These are phyloP conservation scores for Heterotis niloticus DNA, from an alignment of 2,113 vertebrate species.

Conservation along the genomic window DNA sequence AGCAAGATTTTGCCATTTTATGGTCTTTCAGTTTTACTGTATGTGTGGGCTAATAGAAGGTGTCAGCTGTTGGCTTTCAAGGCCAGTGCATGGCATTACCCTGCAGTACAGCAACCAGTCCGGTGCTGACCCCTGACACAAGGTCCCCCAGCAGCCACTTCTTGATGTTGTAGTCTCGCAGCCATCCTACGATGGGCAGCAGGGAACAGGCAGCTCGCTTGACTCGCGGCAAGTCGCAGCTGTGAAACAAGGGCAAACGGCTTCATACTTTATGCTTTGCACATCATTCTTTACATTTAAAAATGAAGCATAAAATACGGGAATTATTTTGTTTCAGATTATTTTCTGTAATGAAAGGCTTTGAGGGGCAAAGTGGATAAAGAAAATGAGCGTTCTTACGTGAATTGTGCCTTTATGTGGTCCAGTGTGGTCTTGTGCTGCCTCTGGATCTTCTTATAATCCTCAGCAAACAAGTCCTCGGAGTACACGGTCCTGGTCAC, in stretches of 20 bases:
- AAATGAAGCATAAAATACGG: no score
- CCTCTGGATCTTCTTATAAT: slow-evolving; percentile 73
- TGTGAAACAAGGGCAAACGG: slow-evolving; percentile 49
- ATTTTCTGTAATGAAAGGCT: no score
- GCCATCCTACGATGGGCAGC: slow-evolving; percentile 79
- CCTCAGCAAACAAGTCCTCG: slow-evolving; percentile 70
- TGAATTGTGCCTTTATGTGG: slow-evolving; percentile 70
- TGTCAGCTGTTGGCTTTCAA: background rate
- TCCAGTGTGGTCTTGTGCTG: slow-evolving; percentile 73
- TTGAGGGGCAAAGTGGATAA: background rate
- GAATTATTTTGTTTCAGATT: no score
- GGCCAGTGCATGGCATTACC: slow-evolving; percentile 58
- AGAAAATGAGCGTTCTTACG: slow-evolving; percentile 63
- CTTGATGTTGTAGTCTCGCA: slow-evolving; percentile 75
- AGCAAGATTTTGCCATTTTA: slow-evolving; percentile 1
- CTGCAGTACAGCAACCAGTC: slow-evolving; percentile 91
- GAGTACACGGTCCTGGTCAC: slow-evolving; percentile 82
- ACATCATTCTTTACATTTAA: no score
- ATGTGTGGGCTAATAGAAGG: background rate
- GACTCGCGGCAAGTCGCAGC: slow-evolving; percentile 72
- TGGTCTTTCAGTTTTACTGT: background rate
- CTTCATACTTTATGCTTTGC: no score
- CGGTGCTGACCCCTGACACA: slow-evolving; percentile 86
- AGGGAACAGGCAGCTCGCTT: slow-evolving; percentile 70
- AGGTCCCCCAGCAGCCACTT: slow-evolving; percentile 88